Evolutionary conservation across 2,888 invertebrate genomes (phyloP).

Genomic region (Drosophila merina): DNA sequence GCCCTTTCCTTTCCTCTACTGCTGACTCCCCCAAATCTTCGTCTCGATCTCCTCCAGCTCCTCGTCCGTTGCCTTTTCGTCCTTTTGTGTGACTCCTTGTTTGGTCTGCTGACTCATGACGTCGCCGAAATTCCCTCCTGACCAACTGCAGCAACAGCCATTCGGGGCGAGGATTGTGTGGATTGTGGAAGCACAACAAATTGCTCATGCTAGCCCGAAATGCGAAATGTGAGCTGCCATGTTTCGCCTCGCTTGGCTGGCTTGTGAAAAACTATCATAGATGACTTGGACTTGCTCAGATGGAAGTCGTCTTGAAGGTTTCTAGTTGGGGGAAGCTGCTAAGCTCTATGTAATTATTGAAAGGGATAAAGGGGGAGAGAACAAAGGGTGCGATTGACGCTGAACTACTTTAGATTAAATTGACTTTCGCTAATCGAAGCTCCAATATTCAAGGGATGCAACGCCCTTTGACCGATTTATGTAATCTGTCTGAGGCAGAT

Average conservation of each 20-base stretch:
- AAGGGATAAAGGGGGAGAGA: constrained; percentile 8
- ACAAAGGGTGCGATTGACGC: constrained; percentile 11
- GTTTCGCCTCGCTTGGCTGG: constrained; percentile 56
- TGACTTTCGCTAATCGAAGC: too few species aligned
- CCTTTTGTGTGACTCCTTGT: constrained; percentile 50
- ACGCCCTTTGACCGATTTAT: neutral
- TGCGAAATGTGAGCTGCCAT: constrained; percentile 78
- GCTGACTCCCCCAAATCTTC: constrained; percentile 12
- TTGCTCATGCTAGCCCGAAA: constrained; percentile 76
- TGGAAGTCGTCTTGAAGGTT: constrained; percentile 17
- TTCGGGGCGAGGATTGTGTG: constrained; percentile 8
- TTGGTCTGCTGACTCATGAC: constrained; percentile 78
- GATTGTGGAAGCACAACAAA: constrained; percentile 60
- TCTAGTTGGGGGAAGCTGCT: neutral
- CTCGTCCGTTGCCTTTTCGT: constrained; percentile 4
- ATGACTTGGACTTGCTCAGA: constrained; percentile 40
- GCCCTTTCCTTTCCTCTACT: neutral
- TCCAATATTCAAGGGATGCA: too few species aligned
- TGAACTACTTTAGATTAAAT: neutral
- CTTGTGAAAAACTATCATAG: constrained; percentile 44
- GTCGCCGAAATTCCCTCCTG: constrained; percentile 64
- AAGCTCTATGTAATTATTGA: constrained; percentile 35
- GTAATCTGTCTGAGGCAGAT: constrained; percentile 52
- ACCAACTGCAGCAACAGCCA: constrained; percentile 56
- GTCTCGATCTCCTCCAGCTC: neutral